Evolutionary conservation across 2,113 vertebrate species (phyloP), one percentile per base, ranked within the genome.

Genomic region (Ramphastos sulfuratus): DNA sequence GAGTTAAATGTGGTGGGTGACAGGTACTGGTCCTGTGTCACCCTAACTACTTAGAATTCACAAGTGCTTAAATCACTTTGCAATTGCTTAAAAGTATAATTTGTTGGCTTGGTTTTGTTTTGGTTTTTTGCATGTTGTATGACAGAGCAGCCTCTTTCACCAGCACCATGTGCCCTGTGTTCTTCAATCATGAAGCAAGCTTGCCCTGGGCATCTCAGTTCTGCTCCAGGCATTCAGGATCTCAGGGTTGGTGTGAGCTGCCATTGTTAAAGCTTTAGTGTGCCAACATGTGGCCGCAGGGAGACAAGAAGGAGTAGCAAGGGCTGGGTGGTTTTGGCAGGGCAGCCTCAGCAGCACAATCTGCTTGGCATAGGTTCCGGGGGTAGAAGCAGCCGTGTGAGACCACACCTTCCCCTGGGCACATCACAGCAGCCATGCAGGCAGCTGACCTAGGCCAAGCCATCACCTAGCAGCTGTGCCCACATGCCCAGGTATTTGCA

Each of bases 281-380:
- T 1, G 0, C 7, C n/a, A 33, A 7, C 0, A 5, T 10, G 52
- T 20, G 59, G 77, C 50, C 3, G 1, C 35, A 17, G 73, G 67
- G 24, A 25, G 0, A 0, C 35, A 4, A 9, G n/a, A 48, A 92
- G 33, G 75, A 83, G 12, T 0, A 0, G 60, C 0, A 1, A 83
- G 35, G 73, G 14, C 37, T 63, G 73, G 28, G 5, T 56, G 82
- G 33, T 44, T 80, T 88, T 69, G 67, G 58, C 66, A 85, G 71
- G 46, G 39, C 71, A 83, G 50, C 64, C 15, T 39, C 7, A 7
- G 48, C 50, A 82, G 55, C 54, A 35, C 25, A 8, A 21, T 64
- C 60, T 77, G 39, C 25, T 25, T 33, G 63, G 72, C 50, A 28
- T 54, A 69, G 15, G 15, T 42, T 72, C 37, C 1, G 3, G 39